Percentiles rank a stretch among this genome's conserved stretches.
phyloP scores from a whole-genome alignment of 2,888 invertebrate species.

The Philopedon plagiatum region DNA sequence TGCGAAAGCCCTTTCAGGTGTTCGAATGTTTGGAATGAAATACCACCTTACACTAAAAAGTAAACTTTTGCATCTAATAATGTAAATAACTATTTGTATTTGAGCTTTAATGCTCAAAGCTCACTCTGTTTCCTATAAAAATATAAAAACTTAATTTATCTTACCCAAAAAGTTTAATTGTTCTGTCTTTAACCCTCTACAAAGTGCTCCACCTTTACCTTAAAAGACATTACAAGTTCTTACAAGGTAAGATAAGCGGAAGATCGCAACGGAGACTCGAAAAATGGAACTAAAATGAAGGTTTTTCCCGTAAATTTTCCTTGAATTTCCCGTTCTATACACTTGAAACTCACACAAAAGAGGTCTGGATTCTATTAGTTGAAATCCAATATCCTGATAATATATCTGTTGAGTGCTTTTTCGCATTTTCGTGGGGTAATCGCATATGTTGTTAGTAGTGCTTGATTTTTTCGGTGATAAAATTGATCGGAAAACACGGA shows the following conservation, averaged over 20 bases:
- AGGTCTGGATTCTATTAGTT: constrained; percentile 19
- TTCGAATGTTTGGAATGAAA: too few species aligned
- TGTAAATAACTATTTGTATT: too few species aligned
- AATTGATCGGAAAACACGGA: too few species aligned
- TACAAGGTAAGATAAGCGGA: constrained; percentile 17
- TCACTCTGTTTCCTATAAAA: too few species aligned
- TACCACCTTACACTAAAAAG: too few species aligned
- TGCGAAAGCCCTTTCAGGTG: too few species aligned
- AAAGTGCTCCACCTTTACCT: neutral
- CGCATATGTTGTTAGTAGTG: constrained; percentile 12
- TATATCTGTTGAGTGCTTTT: constrained; percentile 15
- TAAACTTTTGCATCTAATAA: too few species aligned
- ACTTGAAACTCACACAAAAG: constrained; percentile 5
- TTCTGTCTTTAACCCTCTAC: neutral
- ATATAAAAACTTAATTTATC: too few species aligned
- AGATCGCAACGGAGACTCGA: neutral
- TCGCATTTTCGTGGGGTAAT: constrained; percentile 11
- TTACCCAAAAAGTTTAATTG: neutral
- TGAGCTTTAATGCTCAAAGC: too few species aligned
- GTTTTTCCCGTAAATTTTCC: constrained; percentile 12
- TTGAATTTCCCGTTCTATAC: constrained; percentile 3
- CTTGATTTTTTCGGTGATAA: constrained; percentile 13
- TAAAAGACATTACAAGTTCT: constrained; percentile 12
- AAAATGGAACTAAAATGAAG: constrained; percentile 11
- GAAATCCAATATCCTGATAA: constrained; percentile 19